These are phyloP conservation scores for Cybosia mesomella DNA, from an alignment of 2,888 invertebrate genomes.

Conservation along the genomic window DNA sequence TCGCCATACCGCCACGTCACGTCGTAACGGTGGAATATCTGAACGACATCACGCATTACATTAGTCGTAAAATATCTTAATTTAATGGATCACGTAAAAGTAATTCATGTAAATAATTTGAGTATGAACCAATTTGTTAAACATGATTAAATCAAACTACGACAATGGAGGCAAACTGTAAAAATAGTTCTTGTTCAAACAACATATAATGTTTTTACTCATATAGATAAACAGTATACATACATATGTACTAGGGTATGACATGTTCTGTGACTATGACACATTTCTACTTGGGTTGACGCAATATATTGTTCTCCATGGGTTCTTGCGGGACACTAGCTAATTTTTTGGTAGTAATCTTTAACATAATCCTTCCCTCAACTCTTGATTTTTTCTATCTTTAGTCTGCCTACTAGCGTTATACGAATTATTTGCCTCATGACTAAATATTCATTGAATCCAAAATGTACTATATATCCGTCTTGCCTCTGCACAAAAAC, in stretches of 20 bases:
- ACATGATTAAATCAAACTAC: neutral
- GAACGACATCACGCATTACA: constrained; percentile 59
- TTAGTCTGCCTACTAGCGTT: no score
- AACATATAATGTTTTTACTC: neutral
- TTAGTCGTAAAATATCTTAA: constrained; percentile 12
- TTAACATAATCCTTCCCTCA: no score
- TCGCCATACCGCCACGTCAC: constrained; percentile 90
- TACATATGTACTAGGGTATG: no score
- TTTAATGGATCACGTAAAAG: constrained; percentile 12
- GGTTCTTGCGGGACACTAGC: no score
- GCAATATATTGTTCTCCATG: no score
- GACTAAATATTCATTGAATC: neutral
- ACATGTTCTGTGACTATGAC: no score
- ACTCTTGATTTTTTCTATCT: no score
- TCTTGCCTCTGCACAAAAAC: neutral
- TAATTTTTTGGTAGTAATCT: no score
- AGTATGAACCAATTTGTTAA: neutral
- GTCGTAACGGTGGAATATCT: constrained; percentile 91
- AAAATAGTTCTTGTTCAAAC: neutral
- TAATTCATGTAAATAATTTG: constrained; percentile 8
- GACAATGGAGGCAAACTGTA: neutral
- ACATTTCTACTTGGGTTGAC: no score
- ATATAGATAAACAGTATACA: no score
- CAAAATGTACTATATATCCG: neutral
- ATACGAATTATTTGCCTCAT: no score